Conservation (phyloP, 1,140 invertebrate species). For the Lethrus apterus region DNA sequence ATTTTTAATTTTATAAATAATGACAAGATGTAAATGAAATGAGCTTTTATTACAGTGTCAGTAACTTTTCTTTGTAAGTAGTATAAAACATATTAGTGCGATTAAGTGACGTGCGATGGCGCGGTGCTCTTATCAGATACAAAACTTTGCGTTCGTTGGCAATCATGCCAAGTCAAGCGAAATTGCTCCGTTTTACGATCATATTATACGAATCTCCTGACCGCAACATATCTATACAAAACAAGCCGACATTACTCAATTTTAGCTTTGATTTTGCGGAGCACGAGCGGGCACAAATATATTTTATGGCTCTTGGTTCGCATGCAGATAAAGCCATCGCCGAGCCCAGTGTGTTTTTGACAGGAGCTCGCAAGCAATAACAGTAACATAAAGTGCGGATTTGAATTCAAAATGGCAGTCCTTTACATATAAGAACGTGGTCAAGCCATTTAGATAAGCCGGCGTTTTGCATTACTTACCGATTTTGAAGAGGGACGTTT, state of each 20-base stretch:
- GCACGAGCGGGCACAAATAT: conserved; percentile 25
- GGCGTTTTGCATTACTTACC: conserved; percentile 27
- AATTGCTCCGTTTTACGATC: conserved; percentile 23
- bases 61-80: too few species aligned
- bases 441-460: conserved; percentile 34
- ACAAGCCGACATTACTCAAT: conserved; percentile 30
- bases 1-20: too few species aligned
- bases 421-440: conserved; percentile 29
- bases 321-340: conserved; percentile 13
- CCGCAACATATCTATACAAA: conserved; percentile 20
- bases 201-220: conserved; percentile 25
- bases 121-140: conserved; percentile 7
- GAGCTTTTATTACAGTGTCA: too few species aligned
- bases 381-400: conserved; percentile 32
- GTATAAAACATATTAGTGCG: too few species aligned
- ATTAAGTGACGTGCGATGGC: too few species aligned
- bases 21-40: too few species aligned
- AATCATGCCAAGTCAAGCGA: conserved; percentile 7
- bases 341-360: conserved; percentile 26
- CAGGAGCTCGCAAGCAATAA: conserved; percentile 26
- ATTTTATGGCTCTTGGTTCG: conserved; percentile 22
- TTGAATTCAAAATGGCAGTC: conserved; percentile 27
- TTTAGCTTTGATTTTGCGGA: conserved; percentile 17
- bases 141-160: neutral
- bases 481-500: conserved; percentile 25